phyloP scores from a whole-genome alignment of 1,140 invertebrate species.

The Drosophila arizonae region DNA sequence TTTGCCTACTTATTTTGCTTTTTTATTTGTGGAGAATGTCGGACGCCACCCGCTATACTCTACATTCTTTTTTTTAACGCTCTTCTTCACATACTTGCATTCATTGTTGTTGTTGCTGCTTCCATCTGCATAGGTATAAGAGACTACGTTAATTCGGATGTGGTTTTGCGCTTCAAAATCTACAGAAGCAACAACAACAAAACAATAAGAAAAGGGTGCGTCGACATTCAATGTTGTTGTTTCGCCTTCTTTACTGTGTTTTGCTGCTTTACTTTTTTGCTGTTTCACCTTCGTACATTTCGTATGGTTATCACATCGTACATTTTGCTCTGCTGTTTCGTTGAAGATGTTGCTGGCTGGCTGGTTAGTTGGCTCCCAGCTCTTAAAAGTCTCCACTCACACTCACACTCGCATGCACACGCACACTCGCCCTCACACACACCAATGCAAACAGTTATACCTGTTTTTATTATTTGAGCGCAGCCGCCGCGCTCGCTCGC shows the following conservation, averaged over 20 bases:
- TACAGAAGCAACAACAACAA: conserved; percentile 35
- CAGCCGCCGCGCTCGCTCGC: conserved; percentile 31
- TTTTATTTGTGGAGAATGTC: conserved; percentile 40
- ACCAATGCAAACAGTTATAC: conserved; percentile 61
- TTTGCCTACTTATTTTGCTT: conserved; percentile 38
- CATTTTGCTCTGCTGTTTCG: conserved; percentile 68
- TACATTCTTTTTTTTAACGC: conserved; percentile 23
- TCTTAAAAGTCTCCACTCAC: conserved; percentile 49
- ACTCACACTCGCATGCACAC: conserved; percentile 23
- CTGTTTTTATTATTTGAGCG: conserved; percentile 57
- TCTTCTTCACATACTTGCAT: conserved; percentile 18
- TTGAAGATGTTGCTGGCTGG: conserved; percentile 50
- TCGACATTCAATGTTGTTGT: conserved; percentile 61
- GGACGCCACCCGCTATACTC: conserved; percentile 65
- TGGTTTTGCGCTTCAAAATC: conserved; percentile 70
- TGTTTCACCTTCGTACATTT: conserved; percentile 70
- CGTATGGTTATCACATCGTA: conserved; percentile 66
- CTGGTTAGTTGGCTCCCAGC: conserved; percentile 33
- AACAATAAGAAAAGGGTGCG: conserved; percentile 75
- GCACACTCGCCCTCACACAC: conserved; percentile 28
- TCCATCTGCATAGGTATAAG: conserved; percentile 42
- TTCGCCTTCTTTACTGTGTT: conserved; percentile 51
- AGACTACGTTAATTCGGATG: conserved; percentile 63
- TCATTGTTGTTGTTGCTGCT: conserved; percentile 20
- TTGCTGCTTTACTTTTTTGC: conserved; percentile 70